Evolutionary conservation across 1,140 invertebrate genomes (phyloP), one percentile per base, ranked within the genome.

Genomic region (Solen grandis): DNA sequence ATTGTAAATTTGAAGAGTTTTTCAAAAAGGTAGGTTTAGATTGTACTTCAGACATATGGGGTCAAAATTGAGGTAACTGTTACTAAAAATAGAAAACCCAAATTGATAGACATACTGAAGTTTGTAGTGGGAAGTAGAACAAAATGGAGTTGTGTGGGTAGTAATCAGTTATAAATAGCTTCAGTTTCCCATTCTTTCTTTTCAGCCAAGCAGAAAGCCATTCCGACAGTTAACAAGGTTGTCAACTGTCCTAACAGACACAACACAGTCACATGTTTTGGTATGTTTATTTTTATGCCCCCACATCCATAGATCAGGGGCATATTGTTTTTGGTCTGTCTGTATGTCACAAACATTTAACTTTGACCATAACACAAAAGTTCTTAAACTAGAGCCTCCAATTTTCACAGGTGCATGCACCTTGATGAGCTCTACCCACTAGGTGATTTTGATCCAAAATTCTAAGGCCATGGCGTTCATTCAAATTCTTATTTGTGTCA

Each of bases 181-280:
- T n/a, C n/a, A n/a, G n/a, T n/a, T n/a, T n/a, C n/a, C n/a, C n/a
- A n/a, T 72, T 25, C 31, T 65, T 59, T n/a, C 65, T 62, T 22
- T 78, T 41, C 46, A 73, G 59, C 14, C 27, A 25, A 31, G 54
- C 27, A 65, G 70, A 36, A 81, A 68, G 68, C 62, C 78, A 55
- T 74, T 81, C 35, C 65, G 55, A 52, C 25, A 60, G 5, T 31
- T 73, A 16, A 59, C 78, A 0, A 73, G 78, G 46, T 65, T 81
- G n/a, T 57, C 69, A 38, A 74, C 70, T 22, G 29, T 68, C 16
- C 29, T 74, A 35, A 66, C 50, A 16, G 69, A 81, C 33, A 33
- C 25, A 4, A 25, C 60, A 55, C 59, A 73, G 1, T 54, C 68
- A 22, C 62, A 72, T 38, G 55, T 54, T 66, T 22, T 81, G 10